Evolutionary conservation across 1,140 invertebrate species (phyloP).

Genomic region (Aphelenchoides besseyi): DNA sequence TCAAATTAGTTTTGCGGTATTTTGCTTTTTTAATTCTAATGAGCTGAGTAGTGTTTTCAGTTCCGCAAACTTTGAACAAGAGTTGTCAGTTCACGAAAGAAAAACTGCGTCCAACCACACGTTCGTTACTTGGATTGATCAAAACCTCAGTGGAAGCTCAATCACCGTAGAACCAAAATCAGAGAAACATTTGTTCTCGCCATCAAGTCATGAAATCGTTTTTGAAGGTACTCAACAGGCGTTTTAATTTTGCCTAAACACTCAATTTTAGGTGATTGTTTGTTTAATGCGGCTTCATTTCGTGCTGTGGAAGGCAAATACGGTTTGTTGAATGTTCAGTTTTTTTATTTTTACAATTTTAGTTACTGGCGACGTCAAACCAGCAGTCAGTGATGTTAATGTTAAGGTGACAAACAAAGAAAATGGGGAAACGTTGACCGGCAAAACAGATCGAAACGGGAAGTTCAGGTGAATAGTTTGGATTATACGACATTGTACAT

Average conservation of each 20-base stretch:
- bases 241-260: too few species aligned
- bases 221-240: slow-evolving; percentile 65
- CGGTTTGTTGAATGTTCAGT: too few species aligned
- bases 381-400: slow-evolving; percentile 71
- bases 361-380: slow-evolving; percentile 68
- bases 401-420: slow-evolving; percentile 67
- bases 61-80: neutral
- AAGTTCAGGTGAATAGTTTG: slow-evolving; percentile 71
- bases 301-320: slow-evolving; percentile 67
- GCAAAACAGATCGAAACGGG: slow-evolving; percentile 66
- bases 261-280: slow-evolving; percentile 70
- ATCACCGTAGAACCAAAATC: slow-evolving; percentile 65
- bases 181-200: slow-evolving; percentile 72
- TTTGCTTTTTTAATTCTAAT: neutral
- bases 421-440: slow-evolving; percentile 46
- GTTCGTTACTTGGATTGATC: slow-evolving; percentile 44
- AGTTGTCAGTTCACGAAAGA: neutral
- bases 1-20: neutral
- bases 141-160: slow-evolving; percentile 58
- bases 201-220: slow-evolving; percentile 68
- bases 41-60: slow-evolving; percentile 11
- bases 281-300: slow-evolving; percentile 68
- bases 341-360: too few species aligned
- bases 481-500: too few species aligned
- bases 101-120: slow-evolving; percentile 31